Evolutionary conservation across 2,888 invertebrate genomes (phyloP), one percentile per base, ranked within the genome.

Genomic region (Lysandra coridon): DNA sequence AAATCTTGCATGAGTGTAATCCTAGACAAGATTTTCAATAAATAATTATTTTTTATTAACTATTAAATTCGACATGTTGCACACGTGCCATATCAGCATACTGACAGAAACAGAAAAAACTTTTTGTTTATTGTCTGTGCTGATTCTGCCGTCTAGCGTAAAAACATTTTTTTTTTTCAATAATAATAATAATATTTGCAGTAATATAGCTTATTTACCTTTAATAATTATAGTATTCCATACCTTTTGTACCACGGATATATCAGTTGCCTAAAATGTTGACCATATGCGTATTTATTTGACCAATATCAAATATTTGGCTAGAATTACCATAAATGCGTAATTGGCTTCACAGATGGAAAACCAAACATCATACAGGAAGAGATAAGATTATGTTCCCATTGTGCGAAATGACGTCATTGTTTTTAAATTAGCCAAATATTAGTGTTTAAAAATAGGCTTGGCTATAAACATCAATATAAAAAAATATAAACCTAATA

Each of bases 271-370:
- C 33, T 64, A 5, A 30, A 23, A 7, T 69, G 1, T 33, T 69
- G 33, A 69, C 69, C 3, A 69, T 37, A 64, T 12, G 69, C 69
- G 69, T 69, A 33, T 69, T 33, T 33, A 33, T 69, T 53, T 57
- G 53, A 30, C 6, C 4, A 33, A 76, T 57, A 33, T 76, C 33
- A 53, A 53, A 53, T 30, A 53, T 75, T 75, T 44, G 44, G 4
- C 5, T 5, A 23, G 49, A 75, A 75, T 75, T 49, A 75, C 49
- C 75, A 75, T 75, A 75, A 76, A 57, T 76, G 30, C 76, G 53
- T 57, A 76, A 76, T 76, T 76, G 57, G 17, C 17, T 57, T 17
- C 53, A 57, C 14, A 0, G n/a, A 76, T 76, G 12, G 53, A 49
- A 76, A 57, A 76, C 30, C 5, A 53, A 23, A 76, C 33, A 53